Evolutionary conservation across 2,113 vertebrate genomes (phyloP).

Genomic region (Oryctolagus cuniculus): mOryCun1.1 NC_091453.1:39119501-39120000

Average conservation of each 20-base stretch:
- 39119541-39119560: neutral
- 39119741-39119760: neutral
- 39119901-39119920: neutral
- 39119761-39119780: neutral
- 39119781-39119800: neutral
- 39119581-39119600: neutral
- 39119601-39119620: neutral
- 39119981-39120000: slow-evolving; percentile 66
- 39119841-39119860: neutral
- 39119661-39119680: neutral
- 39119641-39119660: neutral
- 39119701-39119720: slow-evolving; percentile 1
- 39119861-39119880: neutral
- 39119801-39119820: too few species aligned
- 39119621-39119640: neutral
- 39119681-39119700: neutral
- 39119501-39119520: slow-evolving; percentile 74
- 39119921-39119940: neutral
- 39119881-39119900: neutral
- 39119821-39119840: neutral
- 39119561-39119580: neutral
- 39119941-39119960: neutral
- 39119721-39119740: neutral
- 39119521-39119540: neutral
- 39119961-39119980: neutral